Evolutionary conservation across 2,113 vertebrate genomes (phyloP).

Genomic region (Progne subis): DNA sequence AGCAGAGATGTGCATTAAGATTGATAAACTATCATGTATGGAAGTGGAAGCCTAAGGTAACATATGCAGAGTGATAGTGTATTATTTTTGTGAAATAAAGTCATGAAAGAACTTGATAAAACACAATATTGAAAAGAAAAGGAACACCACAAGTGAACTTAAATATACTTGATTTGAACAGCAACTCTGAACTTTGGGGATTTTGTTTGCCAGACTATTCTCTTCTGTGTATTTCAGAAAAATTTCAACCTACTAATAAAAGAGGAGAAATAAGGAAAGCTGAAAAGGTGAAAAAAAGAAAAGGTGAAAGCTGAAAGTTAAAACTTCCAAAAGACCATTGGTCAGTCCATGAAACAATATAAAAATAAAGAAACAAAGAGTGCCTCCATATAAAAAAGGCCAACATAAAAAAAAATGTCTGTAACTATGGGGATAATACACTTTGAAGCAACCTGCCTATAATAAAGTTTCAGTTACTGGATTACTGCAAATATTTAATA

Average conservation of each 20-base stretch:
- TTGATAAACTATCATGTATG: neutral
- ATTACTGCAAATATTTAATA: slow-evolving; percentile 63
- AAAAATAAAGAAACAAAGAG: neutral
- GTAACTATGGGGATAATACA: slow-evolving; percentile 13
- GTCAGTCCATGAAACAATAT: neutral
- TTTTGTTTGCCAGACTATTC: neutral
- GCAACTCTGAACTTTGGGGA: neutral
- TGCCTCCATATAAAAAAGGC: neutral
- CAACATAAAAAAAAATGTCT: neutral
- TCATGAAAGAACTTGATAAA: neutral
- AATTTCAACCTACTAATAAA: neutral
- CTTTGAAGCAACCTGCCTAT: slow-evolving; percentile 35
- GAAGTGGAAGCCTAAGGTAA: neutral
- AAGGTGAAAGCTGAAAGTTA: neutral
- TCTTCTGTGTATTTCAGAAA: neutral
- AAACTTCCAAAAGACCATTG: neutral
- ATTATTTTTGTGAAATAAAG: neutral
- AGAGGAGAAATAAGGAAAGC: neutral
- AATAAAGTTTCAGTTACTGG: slow-evolving; percentile 41
- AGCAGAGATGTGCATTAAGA: neutral
- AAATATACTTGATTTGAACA: neutral
- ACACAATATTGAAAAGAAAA: neutral
- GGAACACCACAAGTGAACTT: neutral
- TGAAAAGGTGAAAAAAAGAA: neutral
- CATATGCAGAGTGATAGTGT: neutral